A percentile compares a stretch with the other conserved stretches of the same genome.
Conservation (phyloP, 1,140 invertebrate species). For the Radopholus similis region DNA sequence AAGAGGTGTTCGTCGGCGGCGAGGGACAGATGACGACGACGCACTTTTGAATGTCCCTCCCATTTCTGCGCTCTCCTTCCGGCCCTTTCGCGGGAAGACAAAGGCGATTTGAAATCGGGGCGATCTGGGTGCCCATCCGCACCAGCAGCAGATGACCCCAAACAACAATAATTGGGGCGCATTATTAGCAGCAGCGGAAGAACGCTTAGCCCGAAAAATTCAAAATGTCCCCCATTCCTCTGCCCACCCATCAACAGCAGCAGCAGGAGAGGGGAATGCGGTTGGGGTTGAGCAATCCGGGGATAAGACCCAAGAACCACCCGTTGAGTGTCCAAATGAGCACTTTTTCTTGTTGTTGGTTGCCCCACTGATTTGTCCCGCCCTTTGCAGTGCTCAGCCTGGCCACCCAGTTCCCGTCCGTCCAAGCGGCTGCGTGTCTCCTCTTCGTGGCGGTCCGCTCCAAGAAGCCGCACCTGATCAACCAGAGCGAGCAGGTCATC, state of each 20-base stretch:
- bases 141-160: not conserved
- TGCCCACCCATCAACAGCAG: too few relatives aligned
- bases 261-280: not conserved
- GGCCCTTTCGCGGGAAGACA: conserved; percentile 3
- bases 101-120: conserved; percentile 3
- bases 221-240: too few relatives aligned
- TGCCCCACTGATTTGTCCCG: not conserved
- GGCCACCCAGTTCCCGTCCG: conserved; percentile 9
- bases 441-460: conserved; percentile 7
- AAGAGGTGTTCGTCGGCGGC: too few relatives aligned
- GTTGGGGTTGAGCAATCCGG: not conserved
- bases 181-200: not conserved
- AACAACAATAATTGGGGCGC: not conserved
- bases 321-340: not conserved
- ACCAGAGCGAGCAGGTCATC: conserved; percentile 5
- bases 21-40: too few relatives aligned
- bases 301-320: not conserved
- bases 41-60: too few relatives aligned
- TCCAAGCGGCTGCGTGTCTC: conserved; percentile 14
- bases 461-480: conserved; percentile 2
- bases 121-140: not conserved
- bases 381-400: not conserved
- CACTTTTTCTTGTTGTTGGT: not conserved
- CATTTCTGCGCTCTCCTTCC: not conserved
- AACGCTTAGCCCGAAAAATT: too few relatives aligned